These are phyloP conservation scores for Orthonyx spaldingii DNA, from an alignment of 2,113 vertebrate genomes.

Conservation along the genomic window DNA sequence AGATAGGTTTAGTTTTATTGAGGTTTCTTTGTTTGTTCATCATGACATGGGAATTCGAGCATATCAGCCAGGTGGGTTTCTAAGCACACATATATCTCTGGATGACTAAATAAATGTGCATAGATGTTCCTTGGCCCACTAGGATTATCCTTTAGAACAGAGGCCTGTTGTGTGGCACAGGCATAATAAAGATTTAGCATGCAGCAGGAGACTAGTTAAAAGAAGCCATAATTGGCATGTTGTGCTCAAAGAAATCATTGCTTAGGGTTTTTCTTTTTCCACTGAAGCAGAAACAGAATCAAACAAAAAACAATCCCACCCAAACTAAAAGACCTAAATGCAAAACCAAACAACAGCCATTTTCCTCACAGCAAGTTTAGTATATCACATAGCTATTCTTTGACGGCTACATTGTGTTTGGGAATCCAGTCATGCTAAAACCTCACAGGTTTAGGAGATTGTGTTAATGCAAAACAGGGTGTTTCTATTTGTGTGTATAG, in stretches of 20 bases:
- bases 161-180: background rate
- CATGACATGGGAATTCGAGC: background rate
- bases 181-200: background rate
- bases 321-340: background rate
- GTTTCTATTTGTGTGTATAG: background rate
- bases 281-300: background rate
- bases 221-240: background rate
- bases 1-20: background rate
- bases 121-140: background rate
- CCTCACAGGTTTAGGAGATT: background rate
- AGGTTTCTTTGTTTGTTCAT: background rate
- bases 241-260: background rate
- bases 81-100: background rate
- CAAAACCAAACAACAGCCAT: background rate
- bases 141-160: background rate
- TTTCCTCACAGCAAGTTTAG: background rate
- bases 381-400: background rate
- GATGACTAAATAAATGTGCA: background rate
- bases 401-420: background rate
- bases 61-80: background rate
- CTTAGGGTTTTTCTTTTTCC: background rate
- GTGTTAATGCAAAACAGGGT: background rate
- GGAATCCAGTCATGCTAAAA: background rate
- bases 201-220: background rate
- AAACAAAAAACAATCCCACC: background rate